A percentile compares a stretch with the other conserved stretches of the same genome.
Conservation (phyloP, 2,888 invertebrate species). For the Pterostichus madidus region DNA sequence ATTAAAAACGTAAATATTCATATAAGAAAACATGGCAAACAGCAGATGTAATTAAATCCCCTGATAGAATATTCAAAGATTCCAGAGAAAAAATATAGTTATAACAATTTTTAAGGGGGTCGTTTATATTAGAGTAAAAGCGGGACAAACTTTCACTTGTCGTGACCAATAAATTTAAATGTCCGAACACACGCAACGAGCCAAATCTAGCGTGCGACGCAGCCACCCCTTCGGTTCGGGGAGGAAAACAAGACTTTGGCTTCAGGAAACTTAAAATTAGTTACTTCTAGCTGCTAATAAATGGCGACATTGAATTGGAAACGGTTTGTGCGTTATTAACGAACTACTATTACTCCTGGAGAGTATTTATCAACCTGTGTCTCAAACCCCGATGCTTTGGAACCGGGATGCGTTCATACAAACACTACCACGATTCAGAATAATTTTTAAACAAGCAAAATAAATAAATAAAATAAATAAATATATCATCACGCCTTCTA, state of each 20-base stretch:
- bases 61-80: conserved; percentile 27
- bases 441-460: no score
- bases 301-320: conserved; percentile 53
- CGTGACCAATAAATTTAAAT: conserved; percentile 55
- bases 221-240: background rate
- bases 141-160: conserved; percentile 32
- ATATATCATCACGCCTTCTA: no score
- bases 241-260: background rate
- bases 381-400: background rate
- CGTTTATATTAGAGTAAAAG: background rate
- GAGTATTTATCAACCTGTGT: conserved; percentile 28
- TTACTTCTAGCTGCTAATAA: conserved; percentile 31
- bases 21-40: background rate
- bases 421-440: no score
- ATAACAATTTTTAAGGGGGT: conserved; percentile 46
- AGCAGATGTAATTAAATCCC: conserved; percentile 9
- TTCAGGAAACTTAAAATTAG: conserved; percentile 48
- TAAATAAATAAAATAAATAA: no score
- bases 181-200: conserved; percentile 29
- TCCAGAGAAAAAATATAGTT: conserved; percentile 40
- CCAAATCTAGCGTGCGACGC: background rate
- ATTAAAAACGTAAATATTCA: conserved; percentile 35
- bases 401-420: background rate
- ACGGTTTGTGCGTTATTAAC: conserved; percentile 56
- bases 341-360: conserved; percentile 29